Evolutionary conservation across 2,797 vertebrate species (phyloP), one percentile per base, ranked within the genome.

Genomic region (Mus caroli): DNA sequence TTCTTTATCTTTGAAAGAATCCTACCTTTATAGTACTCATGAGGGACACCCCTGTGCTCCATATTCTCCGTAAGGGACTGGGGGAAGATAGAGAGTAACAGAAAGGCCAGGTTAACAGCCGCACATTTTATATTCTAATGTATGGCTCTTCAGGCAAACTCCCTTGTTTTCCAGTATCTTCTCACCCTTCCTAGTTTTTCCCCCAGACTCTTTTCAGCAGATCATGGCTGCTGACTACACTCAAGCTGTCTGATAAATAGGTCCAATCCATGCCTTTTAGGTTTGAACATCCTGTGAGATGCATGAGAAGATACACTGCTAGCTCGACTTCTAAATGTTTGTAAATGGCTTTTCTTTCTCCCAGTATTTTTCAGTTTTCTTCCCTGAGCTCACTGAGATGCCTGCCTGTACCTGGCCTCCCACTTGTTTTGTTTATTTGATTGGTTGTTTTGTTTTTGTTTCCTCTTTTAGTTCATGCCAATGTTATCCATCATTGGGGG

Each of bases 401-500:
- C 67, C 84, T 84, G 52, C n/a, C n/a, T 94, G 79, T 24, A 94
- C 40, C 40, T 94, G 93, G 58, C 76, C 64, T 96, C 34, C 12
- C 46, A 46, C 60, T 64, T 40, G 60, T 54, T 80, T 71, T 56
- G 19, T 50, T 91, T 87, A 69, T 71, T 69, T 28, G 9, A 26
- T 69, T 60, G 79, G 0, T 75, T 67, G 22, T 64, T 91, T 82
- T 77, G 20, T 52, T 96, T 96, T 91, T 91, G 28, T 64, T 78
- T 96, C 64, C 12, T 67, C 22, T 92, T 92, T 85, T n/a, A 50
- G 60, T 64, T 54, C 69, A 56, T 1, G 11, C 67, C 46, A 75
- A 54, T 69, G 50, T 93, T 92, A 78, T 82, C 85, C 93, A 31
- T 83, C 80, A 64, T 52, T 58, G 67, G 1, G 1, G 17, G 40